Conservation (phyloP, 2,888 invertebrate species). For the Capitulum mitella region DNA sequence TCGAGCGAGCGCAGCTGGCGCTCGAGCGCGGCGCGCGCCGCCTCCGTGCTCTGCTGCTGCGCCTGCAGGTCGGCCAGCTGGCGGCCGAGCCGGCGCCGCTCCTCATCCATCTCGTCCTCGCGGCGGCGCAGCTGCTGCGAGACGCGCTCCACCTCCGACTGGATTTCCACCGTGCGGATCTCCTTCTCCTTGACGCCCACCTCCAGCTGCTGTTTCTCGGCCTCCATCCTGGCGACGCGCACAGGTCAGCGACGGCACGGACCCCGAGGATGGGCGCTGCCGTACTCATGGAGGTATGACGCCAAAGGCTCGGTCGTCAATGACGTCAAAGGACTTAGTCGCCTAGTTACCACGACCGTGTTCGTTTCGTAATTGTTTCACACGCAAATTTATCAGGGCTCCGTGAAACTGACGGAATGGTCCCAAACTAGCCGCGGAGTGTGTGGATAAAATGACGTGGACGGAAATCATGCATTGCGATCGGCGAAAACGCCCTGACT, state of each 20-base stretch:
- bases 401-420: too few species aligned
- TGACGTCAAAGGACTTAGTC: too few species aligned
- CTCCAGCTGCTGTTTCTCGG: slow-evolving; percentile 36
- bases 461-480: too few species aligned
- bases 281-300: too few species aligned
- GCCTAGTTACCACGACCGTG: too few species aligned
- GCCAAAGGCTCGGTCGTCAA: too few species aligned
- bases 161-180: slow-evolving; percentile 25
- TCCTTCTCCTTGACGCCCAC: slow-evolving; percentile 31
- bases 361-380: too few species aligned
- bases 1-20: slow-evolving; percentile 30
- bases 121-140: background rate
- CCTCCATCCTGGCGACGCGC: slow-evolving; percentile 30
- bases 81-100: background rate
- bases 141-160: slow-evolving; percentile 1
- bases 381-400: too few species aligned
- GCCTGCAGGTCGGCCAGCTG: background rate
- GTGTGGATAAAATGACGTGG: too few species aligned
- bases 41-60: background rate
- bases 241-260: slow-evolving; percentile 26
- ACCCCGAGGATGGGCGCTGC: too few species aligned
- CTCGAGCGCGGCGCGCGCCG: slow-evolving; percentile 19
- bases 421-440: too few species aligned
- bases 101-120: background rate
- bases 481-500: too few species aligned